Evolutionary conservation across 1,140 invertebrate genomes (phyloP).

Genomic region (Anoplophora glabripennis): DNA sequence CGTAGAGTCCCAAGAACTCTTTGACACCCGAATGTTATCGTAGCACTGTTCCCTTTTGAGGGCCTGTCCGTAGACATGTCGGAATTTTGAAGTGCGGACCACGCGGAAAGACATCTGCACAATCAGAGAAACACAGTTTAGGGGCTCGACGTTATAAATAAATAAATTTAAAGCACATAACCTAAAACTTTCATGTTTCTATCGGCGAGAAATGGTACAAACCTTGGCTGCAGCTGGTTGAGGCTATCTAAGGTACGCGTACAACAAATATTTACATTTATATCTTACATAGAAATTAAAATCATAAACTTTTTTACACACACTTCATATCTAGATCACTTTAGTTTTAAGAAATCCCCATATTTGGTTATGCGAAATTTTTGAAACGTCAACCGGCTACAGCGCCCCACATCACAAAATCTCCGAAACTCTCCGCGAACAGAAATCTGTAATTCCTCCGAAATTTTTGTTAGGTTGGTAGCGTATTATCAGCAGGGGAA

Average conservation of each 20-base stretch:
- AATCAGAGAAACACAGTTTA: slow-evolving; percentile 16
- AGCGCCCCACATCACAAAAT: not conserved
- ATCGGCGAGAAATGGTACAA: slow-evolving; percentile 16
- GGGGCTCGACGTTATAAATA: not conserved
- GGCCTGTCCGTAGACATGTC: slow-evolving; percentile 96
- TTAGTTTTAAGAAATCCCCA: slow-evolving; percentile 38
- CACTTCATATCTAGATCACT: slow-evolving; percentile 39
- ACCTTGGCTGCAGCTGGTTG: slow-evolving; percentile 26
- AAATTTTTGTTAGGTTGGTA: too few species aligned
- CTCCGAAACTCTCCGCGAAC: too few species aligned
- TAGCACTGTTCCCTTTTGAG: slow-evolving; percentile 98
- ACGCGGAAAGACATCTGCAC: slow-evolving; percentile 89
- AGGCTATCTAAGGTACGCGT: not conserved
- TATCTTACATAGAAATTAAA: slow-evolving; percentile 26
- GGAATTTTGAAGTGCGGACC: slow-evolving; percentile 95
- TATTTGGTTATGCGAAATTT: slow-evolving; percentile 45
- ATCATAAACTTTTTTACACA: slow-evolving; percentile 23
- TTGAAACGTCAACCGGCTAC: slow-evolving; percentile 41
- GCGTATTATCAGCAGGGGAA: too few species aligned
- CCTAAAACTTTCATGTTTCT: slow-evolving; percentile 31
- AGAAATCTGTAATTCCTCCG: too few species aligned
- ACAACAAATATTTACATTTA: slow-evolving; percentile 31
- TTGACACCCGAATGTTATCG: slow-evolving; percentile 97
- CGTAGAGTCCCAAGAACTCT: slow-evolving; percentile 97
- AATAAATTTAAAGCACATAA: slow-evolving; percentile 34